Evolutionary conservation across 2,888 invertebrate genomes (phyloP), one percentile per base, ranked within the genome.

Genomic region (Ichneumoninae sp.): DNA sequence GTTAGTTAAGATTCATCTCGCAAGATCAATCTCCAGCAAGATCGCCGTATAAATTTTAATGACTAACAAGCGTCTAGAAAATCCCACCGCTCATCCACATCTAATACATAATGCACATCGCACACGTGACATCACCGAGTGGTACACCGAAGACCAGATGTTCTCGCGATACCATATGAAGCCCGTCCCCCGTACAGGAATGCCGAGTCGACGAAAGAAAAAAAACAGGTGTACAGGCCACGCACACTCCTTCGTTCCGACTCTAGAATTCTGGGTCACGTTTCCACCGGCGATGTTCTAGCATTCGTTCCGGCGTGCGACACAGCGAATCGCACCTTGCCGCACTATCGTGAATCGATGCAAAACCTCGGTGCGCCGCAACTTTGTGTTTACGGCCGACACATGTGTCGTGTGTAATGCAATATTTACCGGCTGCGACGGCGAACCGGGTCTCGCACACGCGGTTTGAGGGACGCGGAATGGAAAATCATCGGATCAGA

Each of bases 71-170:
- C n/a, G 1, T 47, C 44, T 16, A 16, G 30, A 33, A 62, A 62
- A 62, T 62, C 16, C 33, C 6, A n/a, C 16, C 30, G n/a, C 62
- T 33, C 60, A 40, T 70, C 16, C 1, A 36, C 19, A 65, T 66
- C n/a, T 8, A 30, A 33, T 71, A 16, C 62, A 79, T 65, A 65
- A 62, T 62, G 62, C 62, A 36, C 10, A 16, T 13, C 47, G 66
- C 26, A 70, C 47, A 75, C 70, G 79, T 79, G 83, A 83, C 83
- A 79, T 83, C 79, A 83, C 79, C 65, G 83, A 57, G 54, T 75
- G 79, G 83, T 83, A 83, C 79, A 79, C 71, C 70, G 33, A 69
- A 70, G 83, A 78, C 79, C 83, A 83, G 83, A 79, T 83, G 83
- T 65, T 83, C 65, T 54, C 74, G 62, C 19, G 83, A 83, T 75